A percentile compares a stretch with the other conserved stretches of the same genome.
These are phyloP conservation scores for Corynorhinus townsendii DNA, from an alignment of 2,113 vertebrate species.

Conservation along the genomic window DNA sequence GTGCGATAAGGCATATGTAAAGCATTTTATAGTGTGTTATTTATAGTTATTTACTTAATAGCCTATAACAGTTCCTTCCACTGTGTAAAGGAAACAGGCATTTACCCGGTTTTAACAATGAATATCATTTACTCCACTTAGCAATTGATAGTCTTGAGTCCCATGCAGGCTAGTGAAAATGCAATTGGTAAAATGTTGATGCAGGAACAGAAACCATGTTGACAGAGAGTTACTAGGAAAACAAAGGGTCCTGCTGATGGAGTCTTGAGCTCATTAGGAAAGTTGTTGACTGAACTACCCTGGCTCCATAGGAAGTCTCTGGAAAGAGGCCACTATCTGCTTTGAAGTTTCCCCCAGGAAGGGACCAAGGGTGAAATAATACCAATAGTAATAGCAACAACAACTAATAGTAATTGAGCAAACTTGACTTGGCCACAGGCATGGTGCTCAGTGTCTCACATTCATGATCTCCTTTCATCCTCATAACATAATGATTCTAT, in stretches of 20 bases:
- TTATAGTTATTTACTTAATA: conserved; percentile 77
- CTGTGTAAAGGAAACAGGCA: conserved; percentile 64
- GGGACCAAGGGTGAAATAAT: conserved; percentile 16
- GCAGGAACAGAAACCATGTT: conserved; percentile 12
- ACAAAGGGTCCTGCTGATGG: conserved; percentile 19
- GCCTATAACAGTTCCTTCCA: conserved; percentile 60
- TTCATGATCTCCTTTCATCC: background rate
- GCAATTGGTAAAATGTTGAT: conserved; percentile 44
- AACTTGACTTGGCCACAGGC: background rate
- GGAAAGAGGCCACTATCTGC: conserved; percentile 57
- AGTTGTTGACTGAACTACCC: conserved; percentile 57
- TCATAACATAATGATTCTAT: background rate
- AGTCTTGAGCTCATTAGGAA: conserved; percentile 60
- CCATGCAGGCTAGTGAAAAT: conserved; percentile 32
- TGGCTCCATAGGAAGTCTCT: conserved; percentile 34
- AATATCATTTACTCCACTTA: conserved; percentile 35
- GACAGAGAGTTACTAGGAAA: conserved; percentile 51
- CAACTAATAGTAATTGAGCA: background rate
- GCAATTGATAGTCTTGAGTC: conserved; percentile 46
- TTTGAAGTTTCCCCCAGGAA: conserved; percentile 56
- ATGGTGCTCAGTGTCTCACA: background rate
- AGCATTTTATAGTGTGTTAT: conserved; percentile 76
- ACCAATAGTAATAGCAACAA: conserved; percentile 28
- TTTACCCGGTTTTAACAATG: conserved; percentile 65
- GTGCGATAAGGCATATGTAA: conserved; percentile 63